Evolutionary conservation across 2,797 vertebrate genomes (phyloP), one percentile per base, ranked within the genome.

Genomic region (Helicolenus hilgendorfi): DNA sequence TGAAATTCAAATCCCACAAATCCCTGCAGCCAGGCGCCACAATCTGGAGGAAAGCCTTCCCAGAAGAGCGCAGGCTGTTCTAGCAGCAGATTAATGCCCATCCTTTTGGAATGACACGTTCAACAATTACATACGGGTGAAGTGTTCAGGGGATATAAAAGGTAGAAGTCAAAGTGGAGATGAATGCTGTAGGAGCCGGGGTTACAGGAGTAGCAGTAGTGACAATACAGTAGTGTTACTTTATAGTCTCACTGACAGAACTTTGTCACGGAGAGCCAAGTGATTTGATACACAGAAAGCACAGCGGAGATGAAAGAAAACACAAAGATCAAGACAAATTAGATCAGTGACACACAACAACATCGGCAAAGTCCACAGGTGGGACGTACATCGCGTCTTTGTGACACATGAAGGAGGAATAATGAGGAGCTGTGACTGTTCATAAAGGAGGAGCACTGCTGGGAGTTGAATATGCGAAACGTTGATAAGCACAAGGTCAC

Each of bases 401-500:
- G 29, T 67, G 73, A 64, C 87, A 72, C 31, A 6, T 60, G 59
- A 62, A 58, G 64, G 65, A 63, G 15, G 35, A 75, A n/a, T 89
- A 84, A 89, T 74, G 81, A 88, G 84, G 68, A 81, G 72, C 15
- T 24, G 31, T 38, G 62, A 11, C 69, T 71, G 60, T 65, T 86
- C 24, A 2, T 22, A 45, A 53, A 45, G 53, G 55, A 22, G 81
- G 9, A 56, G 59, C 53, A 3, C 70, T 31, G 10, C 72, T 79
- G 70, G 76, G 77, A 89, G 35, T 38, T 82, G 65, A 77, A 84
- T 78, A 77, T 24, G 70, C 56, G 72, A 81, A 81, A 81, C 84
- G 72, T 13, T 68, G 86, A 81, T 79, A 88, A 59, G 81, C 83
- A 79, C 88, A 86, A 89, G 81, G 89, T 92, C 86, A 86, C 75